phyloP scores from a whole-genome alignment of 2,888 invertebrate species.

The Tipula unca region DNA sequence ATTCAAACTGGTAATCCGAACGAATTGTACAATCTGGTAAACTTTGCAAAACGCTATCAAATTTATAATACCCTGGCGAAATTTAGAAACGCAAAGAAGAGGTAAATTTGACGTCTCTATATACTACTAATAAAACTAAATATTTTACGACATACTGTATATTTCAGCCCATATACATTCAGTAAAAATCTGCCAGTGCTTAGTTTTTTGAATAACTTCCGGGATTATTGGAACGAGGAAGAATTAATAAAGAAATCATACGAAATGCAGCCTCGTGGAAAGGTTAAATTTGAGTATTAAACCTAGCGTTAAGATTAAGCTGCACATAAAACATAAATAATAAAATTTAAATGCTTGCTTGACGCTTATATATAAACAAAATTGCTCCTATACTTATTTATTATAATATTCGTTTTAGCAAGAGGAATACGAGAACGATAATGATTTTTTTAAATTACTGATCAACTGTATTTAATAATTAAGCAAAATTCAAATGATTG shows the following conservation, averaged over 20 bases:
- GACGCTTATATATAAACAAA: not conserved
- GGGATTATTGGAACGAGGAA: not conserved
- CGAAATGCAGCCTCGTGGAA: not conserved
- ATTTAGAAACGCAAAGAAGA: not conserved
- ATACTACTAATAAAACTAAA: too few species aligned
- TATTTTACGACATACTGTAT: not conserved
- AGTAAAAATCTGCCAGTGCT: not conserved
- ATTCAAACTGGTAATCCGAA: not conserved
- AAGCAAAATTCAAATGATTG: too few species aligned
- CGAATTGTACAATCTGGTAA: not conserved
- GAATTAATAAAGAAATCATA: not conserved
- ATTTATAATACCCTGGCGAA: not conserved
- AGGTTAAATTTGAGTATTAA: not conserved
- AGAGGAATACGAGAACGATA: not conserved
- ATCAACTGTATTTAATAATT: not conserved
- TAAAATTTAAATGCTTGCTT: not conserved
- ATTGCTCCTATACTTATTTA: not conserved
- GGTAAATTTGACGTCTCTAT: not conserved
- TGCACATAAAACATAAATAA: too few species aligned
- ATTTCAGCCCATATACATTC: not conserved
- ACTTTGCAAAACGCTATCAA: not conserved
- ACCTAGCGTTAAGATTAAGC: not conserved
- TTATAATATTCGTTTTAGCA: not conserved
- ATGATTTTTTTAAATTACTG: not conserved
- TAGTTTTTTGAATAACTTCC: not conserved